Base-by-base conservation (phyloP, 2,113 vertebrate genomes). In the Himantopus leucocephalus region DNA sequence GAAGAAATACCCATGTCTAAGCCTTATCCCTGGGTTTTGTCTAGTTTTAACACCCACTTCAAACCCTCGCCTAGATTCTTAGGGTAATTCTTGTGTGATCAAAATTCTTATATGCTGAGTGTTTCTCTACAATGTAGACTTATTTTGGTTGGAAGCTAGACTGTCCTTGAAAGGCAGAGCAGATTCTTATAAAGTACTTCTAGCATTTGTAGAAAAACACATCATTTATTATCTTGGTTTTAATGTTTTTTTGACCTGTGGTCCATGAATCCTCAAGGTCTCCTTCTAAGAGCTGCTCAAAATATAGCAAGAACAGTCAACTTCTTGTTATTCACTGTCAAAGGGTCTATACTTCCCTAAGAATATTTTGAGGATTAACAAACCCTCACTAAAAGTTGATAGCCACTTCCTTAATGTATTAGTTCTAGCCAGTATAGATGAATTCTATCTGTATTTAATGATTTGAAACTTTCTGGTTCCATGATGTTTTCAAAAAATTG, bases 341-440 rank as follows among this genome's bases (percentile, higher is more conserved):
- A 56, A 5, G 7, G 2, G 1, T 45, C 22, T 48, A 9, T 62
- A 6, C 3, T 5, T 35, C 13, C 10, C 3, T 20, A 26, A 64
- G 7, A 77, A 27, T 62, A 41, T 27, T 50, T 45, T 73, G 39
- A 83, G 8, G 19, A 56, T 4, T 9, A 5, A 39, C 1, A 72
- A 72, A 75, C 0, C 4, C 7, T 75, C 23, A 64, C 4, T 84
- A 88, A 52, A 43, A 70, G 6, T n/a, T 59, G 29, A 35, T 34
- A 58, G 14, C 1, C 3, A 30, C 6, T 53, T 86, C 8, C 63
- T 50, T 18, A 50, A 45, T 63, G 35, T 56, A 30, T 35, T 84
- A 30, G 3, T 50, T 86, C 8, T 91, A 80, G 8, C 3, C 14
- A 63, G 24, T 24, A 14, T 7, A 32, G 9, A 52, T 1, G 0